A percentile compares a stretch with the other conserved stretches of the same genome.
Conservation (phyloP, 2,797 vertebrate genomes). For the Trichosurus vulpecula region DNA sequence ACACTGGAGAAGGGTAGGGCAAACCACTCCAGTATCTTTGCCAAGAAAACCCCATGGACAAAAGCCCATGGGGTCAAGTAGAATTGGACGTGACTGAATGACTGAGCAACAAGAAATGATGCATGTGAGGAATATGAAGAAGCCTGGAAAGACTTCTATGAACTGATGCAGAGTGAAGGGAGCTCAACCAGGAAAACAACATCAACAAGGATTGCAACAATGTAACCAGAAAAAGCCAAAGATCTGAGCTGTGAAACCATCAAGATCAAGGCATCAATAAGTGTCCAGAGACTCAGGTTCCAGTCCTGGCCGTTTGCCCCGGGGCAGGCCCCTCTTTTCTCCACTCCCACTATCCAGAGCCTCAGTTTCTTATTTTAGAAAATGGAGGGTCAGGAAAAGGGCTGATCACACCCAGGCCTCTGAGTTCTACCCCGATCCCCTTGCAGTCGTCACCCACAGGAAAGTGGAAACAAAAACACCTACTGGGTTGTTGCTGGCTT, state of each 20-base stretch:
- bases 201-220: neutral
- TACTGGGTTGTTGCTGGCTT: slow-evolving; percentile 94
- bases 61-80: neutral
- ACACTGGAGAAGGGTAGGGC: neutral
- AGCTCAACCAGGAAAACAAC: neutral
- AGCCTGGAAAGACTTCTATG: neutral
- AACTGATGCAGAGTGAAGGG: neutral
- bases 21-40: neutral
- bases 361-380: neutral
- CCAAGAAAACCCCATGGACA: neutral
- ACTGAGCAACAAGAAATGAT: neutral
- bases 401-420: neutral
- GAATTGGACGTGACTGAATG: neutral
- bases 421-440: neutral
- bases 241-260: neutral
- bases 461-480: slow-evolving; percentile 72
- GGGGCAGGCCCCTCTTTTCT: neutral
- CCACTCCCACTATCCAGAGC: neutral
- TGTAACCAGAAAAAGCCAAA: neutral
- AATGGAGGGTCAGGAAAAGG: too few species aligned
- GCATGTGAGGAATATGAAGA: neutral
- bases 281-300: neutral
- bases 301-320: neutral
- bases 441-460: fast-evolving
- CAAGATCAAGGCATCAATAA: too few species aligned